A percentile compares a stretch with the other conserved stretches of the same genome.
Conservation (phyloP, 2,797 vertebrate species). For the Botia almorhae region DNA sequence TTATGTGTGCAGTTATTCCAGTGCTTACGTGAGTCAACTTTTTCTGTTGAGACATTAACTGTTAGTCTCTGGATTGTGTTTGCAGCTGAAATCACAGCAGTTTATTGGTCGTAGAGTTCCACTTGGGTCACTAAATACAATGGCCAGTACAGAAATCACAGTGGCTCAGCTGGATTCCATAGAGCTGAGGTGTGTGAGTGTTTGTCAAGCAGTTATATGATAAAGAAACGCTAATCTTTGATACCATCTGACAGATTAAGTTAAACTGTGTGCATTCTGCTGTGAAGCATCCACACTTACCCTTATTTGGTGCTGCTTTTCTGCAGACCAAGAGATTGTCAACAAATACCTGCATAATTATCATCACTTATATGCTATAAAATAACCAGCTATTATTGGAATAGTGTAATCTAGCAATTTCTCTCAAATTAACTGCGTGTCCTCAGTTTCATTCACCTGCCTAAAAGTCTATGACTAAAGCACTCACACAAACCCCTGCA, state of each 20-base stretch:
- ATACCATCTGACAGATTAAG: background rate
- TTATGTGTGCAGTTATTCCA: constrained; percentile 39
- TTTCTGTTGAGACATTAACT: constrained; percentile 14
- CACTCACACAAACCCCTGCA: constrained; percentile 11
- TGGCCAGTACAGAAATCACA: background rate
- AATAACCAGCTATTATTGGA: background rate
- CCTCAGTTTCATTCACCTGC: constrained; percentile 2
- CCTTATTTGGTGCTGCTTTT: background rate
- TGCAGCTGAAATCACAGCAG: background rate
- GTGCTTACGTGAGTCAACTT: background rate
- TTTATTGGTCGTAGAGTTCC: constrained; percentile 8
- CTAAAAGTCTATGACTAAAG: constrained; percentile 1
- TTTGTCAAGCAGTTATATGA: constrained; percentile 1
- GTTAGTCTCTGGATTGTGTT: constrained; percentile 5
- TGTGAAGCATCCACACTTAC: background rate
- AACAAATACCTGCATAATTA: too few species aligned
- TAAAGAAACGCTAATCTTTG: background rate
- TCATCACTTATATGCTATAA: background rate
- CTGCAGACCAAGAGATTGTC: background rate
- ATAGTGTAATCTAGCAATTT: background rate
- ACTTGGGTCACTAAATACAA: background rate
- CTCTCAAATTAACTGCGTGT: background rate
- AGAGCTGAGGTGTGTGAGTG: background rate
- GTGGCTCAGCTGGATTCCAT: constrained; percentile 7
- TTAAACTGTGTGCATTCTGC: background rate